Evolutionary conservation across 2,113 vertebrate species (phyloP).

Genomic region (Odobenus rosmarus): DNA sequence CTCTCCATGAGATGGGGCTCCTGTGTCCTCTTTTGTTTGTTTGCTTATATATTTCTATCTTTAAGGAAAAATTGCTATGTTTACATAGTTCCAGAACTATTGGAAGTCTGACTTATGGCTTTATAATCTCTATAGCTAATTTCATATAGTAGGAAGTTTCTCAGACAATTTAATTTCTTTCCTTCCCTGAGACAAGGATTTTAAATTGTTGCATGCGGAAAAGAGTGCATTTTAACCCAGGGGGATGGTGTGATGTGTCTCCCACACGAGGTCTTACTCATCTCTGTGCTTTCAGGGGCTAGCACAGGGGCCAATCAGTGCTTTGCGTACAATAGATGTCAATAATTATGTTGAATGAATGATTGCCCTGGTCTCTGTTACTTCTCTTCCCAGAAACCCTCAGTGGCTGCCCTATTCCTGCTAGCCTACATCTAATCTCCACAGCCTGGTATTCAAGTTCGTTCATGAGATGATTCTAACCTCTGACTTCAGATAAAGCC

Average conservation of each 20-base stretch:
- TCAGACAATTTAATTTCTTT: constrained; percentile 38
- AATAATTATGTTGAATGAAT: not conserved
- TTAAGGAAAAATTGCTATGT: constrained; percentile 17
- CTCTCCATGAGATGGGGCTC: not conserved
- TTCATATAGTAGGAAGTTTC: not conserved
- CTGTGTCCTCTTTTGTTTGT: not conserved
- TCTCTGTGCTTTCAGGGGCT: not conserved
- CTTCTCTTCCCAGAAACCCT: constrained; percentile 14
- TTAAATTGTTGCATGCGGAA: not conserved
- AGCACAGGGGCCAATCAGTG: not conserved
- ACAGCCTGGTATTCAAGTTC: not conserved
- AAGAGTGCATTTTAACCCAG: not conserved
- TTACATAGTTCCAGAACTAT: constrained; percentile 12
- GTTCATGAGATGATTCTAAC: not conserved
- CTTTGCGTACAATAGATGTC: not conserved
- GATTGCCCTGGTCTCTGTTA: not conserved
- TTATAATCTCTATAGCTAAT: constrained; percentile 12
- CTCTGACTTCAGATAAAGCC: not conserved
- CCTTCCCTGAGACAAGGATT: not conserved
- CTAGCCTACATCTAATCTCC: not conserved
- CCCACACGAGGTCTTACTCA: not conserved
- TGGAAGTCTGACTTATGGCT: constrained; percentile 14
- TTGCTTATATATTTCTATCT: not conserved
- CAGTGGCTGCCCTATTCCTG: not conserved
- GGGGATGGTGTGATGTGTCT: not conserved